Base-by-base conservation (phyloP, 2,797 vertebrate genomes). In the Champsocephalus esox region DNA sequence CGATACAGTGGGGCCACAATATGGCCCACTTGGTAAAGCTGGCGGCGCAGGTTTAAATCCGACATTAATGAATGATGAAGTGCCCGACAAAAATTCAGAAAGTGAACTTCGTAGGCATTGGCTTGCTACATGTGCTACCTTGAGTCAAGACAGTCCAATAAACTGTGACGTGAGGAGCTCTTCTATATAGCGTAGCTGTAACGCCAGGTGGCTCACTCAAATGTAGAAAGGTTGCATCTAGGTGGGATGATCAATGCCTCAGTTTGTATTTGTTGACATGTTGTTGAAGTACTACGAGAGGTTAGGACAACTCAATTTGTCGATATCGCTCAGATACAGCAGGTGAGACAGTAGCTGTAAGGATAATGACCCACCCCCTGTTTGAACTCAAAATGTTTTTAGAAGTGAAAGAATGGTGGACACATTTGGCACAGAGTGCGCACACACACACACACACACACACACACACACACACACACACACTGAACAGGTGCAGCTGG, bases 401-500 rank as follows among this genome's bases (percentile, higher is more conserved):
- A 75, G 14, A 63, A 62, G 51, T 54, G 58, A 75, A 77, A 79
- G 50, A 69, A 70, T 48, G 51, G 75, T 41, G 55, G 24, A 64
- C 62, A 81, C 68, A 74, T 81, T 81, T 81, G 73, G 77, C 55
- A 66, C 32, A 13, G 45, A 73, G 59, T 17, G 49, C 75, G 80
- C 73, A 82, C 65, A 86, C 73, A 75, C 73, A 82, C 65, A 75
- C 72, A 82, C 75, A 82, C 79, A 64, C 17, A 45, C 79, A 86
- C 73, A 73, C 73, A 82, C 65, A 86, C 73, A 75, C 73, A 82
- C 65, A 86, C 73, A 75, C 72, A 82, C 75, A 82, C 79, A 64
- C 17, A 45, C 79, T 75, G 83, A 92, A 90, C 91, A 93, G 92
- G 91, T 92, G 89, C 89, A 92, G 86, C 86, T 82, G 89, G 88